Evolutionary conservation across 1,140 invertebrate species (phyloP).

Genomic region (Philopotamus ludificatus): DNA sequence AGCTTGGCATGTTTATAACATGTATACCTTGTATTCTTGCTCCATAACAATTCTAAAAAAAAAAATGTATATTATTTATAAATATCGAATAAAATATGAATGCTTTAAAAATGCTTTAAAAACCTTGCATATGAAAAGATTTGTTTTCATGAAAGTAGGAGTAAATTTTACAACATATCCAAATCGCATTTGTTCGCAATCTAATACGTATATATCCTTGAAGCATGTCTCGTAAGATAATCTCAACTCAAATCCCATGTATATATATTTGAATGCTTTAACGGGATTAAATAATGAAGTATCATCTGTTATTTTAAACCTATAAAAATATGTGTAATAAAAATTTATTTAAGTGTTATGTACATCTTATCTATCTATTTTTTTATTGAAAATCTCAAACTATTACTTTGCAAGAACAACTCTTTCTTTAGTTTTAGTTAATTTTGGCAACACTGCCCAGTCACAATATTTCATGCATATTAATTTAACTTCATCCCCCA

Average conservation of each 20-base stretch:
- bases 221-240: constrained; percentile 1
- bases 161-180: not conserved
- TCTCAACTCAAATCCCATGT: constrained; percentile 10
- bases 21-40: constrained; percentile 11
- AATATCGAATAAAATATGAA: not conserved
- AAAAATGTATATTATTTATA: too few species aligned
- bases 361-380: not conserved
- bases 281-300: not conserved
- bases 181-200: not conserved
- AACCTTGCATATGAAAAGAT: not conserved
- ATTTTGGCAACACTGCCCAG: not conserved
- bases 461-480: not conserved
- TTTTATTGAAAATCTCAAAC: too few species aligned
- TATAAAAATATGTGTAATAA: not conserved
- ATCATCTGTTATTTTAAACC: not conserved
- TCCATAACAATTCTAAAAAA: constrained; percentile 28
- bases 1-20: not conserved
- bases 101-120: not conserved
- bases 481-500: not conserved
- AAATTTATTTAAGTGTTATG: not conserved
- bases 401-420: not conserved
- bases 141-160: not conserved
- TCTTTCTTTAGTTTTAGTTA: constrained; percentile 7
- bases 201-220: not conserved
- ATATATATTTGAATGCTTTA: not conserved